A percentile compares a stretch with the other conserved stretches of the same genome.
Conservation (phyloP, 2,888 invertebrate genomes). For the Parelbella ahira region DNA sequence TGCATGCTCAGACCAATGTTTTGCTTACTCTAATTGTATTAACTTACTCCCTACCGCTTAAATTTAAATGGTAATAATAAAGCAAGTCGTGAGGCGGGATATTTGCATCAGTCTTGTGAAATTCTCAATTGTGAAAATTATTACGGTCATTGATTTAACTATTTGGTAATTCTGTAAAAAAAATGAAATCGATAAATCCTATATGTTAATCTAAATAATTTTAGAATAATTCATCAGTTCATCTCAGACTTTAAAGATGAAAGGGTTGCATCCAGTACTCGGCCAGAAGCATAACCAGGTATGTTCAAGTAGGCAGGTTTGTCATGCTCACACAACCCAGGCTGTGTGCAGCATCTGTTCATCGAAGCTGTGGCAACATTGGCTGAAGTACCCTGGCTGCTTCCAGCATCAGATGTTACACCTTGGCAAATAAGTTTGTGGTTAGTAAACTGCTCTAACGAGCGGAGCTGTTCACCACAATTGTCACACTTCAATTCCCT, state of each 20-base stretch:
- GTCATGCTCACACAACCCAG: slow-evolving; percentile 75
- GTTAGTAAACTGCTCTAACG: slow-evolving; percentile 74
- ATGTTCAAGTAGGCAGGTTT: slow-evolving; percentile 76
- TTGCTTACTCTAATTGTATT: slow-evolving; percentile 56
- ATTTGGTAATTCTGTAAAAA: slow-evolving; percentile 72
- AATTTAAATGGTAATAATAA: slow-evolving; percentile 79
- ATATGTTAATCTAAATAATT: slow-evolving; percentile 27
- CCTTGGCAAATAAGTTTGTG: slow-evolving; percentile 74
- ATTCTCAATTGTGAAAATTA: slow-evolving; percentile 76
- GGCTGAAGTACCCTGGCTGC: slow-evolving; percentile 40
- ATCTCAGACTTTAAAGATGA: slow-evolving; percentile 73
- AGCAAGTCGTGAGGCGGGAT: slow-evolving; percentile 81
- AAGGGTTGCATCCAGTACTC: slow-evolving; percentile 71
- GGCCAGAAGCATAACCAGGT: slow-evolving; percentile 70
- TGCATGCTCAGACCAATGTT: slow-evolving; percentile 54
- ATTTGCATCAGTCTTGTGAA: slow-evolving; percentile 81
- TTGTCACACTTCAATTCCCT: slow-evolving; percentile 75
- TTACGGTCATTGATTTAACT: slow-evolving; percentile 69
- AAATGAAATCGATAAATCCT: slow-evolving; percentile 42
- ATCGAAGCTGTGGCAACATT: slow-evolving; percentile 38
- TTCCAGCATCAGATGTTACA: slow-evolving; percentile 45
- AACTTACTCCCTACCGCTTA: slow-evolving; percentile 68
- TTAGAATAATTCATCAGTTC: slow-evolving; percentile 56
- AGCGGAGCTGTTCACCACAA: slow-evolving; percentile 75
- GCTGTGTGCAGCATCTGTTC: slow-evolving; percentile 70